Base-by-base conservation (phyloP, 2,113 vertebrate genomes). In the Pteropus alecto region DNA sequence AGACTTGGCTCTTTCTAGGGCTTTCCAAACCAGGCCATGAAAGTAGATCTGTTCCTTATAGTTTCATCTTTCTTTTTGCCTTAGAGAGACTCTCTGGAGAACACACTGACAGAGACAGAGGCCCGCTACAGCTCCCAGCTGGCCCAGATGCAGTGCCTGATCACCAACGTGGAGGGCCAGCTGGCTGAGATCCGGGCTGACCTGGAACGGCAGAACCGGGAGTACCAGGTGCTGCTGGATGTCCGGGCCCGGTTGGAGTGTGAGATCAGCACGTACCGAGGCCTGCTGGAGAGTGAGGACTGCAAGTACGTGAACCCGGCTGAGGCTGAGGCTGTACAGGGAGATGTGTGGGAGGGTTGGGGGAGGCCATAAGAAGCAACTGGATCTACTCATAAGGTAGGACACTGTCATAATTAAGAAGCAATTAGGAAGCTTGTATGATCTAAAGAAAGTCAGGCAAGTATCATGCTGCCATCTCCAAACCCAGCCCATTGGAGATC, bases 11-110 rank as follows among this genome's bases (percentile, higher is more conserved):
- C 10, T 76, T 71, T 51, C 73, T 51, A 15, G 13, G 48, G 81
- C 67, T 81, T 71, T 93, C 33, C 33, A 58, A 82, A 63, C 16
- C 56, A 79, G 58, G 77, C 18, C n/a, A 26, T 12, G 68, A 54
- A 63, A 70, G 61, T 5, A 74, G 38, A 12, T 78, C 8, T 11
- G 5, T 19, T 16, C 19, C 22, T 93, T 51, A 30, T 0, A 15
- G 19, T 76, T n/a, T 28, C 54, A 0, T 67, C 38, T 91, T 78
- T 83, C 33, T 68, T 33, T 61, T 81, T 74, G 28, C 30, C 9
- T 38, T 97, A 99, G 99, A 99, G 99, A 99, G 85, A 54, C 19
- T 98, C 99, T 1, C 97, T 99, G 97, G 99, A 99, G 68, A 97
- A 81, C 22, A 99, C 99, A 0, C 46, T 99, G 73, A 87, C 79